Evolutionary conservation across 92 coral and sea anemone genomes (phyloP).

Genomic region (Epizoanthus scotinus): DNA sequence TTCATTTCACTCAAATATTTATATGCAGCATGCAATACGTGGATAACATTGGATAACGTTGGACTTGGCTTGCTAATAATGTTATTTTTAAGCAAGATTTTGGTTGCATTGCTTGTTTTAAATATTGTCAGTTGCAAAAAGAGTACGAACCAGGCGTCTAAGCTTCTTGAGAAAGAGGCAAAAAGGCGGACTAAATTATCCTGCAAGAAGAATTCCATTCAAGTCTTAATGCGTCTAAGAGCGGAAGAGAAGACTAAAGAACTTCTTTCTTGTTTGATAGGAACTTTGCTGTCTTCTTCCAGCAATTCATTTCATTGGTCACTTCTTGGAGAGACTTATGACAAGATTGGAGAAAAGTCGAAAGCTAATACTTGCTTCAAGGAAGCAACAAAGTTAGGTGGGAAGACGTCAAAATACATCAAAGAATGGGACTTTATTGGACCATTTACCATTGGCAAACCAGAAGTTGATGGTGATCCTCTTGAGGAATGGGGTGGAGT

Average conservation of each 20-base stretch:
- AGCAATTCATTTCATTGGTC: conserved; percentile 74
- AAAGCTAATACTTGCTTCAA: conserved; percentile 81
- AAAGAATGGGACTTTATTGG: conserved; percentile 90
- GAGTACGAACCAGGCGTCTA: conserved; percentile 54
- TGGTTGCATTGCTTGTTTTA: background rate
- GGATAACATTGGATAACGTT: no score
- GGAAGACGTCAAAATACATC: conserved; percentile 72
- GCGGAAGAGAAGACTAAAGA: conserved; percentile 66
- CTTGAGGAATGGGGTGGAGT: conserved; percentile 93
- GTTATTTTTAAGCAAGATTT: conserved; percentile 7
- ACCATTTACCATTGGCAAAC: conserved; percentile 90
- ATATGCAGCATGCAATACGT: no score
- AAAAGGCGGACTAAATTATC: conserved; percentile 46
- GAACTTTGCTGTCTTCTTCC: conserved; percentile 55
- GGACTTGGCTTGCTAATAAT: background rate
- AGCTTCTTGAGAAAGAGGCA: conserved; percentile 71
- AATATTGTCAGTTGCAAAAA: conserved; percentile 37
- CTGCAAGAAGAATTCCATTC: conserved; percentile 59
- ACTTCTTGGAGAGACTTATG: conserved; percentile 74
- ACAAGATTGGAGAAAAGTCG: conserved; percentile 46
- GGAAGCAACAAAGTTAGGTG: conserved; percentile 72
- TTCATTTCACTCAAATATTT: background rate
- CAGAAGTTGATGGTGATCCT: conserved; percentile 97
- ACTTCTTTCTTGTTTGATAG: conserved; percentile 67
- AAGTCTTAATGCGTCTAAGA: conserved; percentile 67